Conservation (phyloP, 2,113 vertebrate genomes). For the Hippolais icterina region DNA sequence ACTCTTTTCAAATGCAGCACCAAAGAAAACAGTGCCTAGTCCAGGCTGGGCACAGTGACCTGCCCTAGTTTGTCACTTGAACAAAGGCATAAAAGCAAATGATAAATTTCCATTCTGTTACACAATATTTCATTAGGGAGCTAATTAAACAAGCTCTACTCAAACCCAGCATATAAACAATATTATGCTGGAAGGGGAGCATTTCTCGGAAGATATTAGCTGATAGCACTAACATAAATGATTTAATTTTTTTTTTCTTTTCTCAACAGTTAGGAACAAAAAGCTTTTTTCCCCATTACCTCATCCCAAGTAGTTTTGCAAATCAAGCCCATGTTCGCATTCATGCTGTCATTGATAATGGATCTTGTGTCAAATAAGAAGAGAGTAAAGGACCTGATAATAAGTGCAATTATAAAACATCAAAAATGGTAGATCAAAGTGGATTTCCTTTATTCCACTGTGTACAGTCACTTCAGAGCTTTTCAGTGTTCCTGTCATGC, state of each 20-base stretch:
- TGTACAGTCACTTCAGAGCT: slow-evolving; percentile 69
- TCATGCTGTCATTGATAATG: slow-evolving; percentile 77
- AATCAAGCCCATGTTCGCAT: slow-evolving; percentile 69
- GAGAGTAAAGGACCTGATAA: slow-evolving; percentile 75
- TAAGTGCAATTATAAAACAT: slow-evolving; percentile 79
- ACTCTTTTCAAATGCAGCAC: neutral
- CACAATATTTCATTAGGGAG: slow-evolving; percentile 62
- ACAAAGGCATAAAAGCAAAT: slow-evolving; percentile 61
- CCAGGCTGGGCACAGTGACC: slow-evolving; percentile 9
- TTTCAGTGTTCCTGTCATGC: slow-evolving; percentile 67
- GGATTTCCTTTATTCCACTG: slow-evolving; percentile 70
- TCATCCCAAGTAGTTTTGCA: slow-evolving; percentile 72
- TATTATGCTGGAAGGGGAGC: slow-evolving; percentile 21
- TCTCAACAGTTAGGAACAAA: slow-evolving; percentile 47
- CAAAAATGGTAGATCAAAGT: slow-evolving; percentile 80
- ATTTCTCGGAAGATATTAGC: slow-evolving; percentile 15
- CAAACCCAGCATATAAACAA: slow-evolving; percentile 37
- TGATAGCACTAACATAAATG: slow-evolving; percentile 14
- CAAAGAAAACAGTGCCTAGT: neutral
- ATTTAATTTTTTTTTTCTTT: slow-evolving; percentile 45
- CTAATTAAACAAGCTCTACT: slow-evolving; percentile 54
- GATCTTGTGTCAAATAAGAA: slow-evolving; percentile 75
- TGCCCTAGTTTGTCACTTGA: slow-evolving; percentile 22
- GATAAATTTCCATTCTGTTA: slow-evolving; percentile 42
- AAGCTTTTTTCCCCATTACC: slow-evolving; percentile 61